Base-by-base conservation (phyloP, 64 coral and sea anemone species). In the Porites lutea region DNA sequence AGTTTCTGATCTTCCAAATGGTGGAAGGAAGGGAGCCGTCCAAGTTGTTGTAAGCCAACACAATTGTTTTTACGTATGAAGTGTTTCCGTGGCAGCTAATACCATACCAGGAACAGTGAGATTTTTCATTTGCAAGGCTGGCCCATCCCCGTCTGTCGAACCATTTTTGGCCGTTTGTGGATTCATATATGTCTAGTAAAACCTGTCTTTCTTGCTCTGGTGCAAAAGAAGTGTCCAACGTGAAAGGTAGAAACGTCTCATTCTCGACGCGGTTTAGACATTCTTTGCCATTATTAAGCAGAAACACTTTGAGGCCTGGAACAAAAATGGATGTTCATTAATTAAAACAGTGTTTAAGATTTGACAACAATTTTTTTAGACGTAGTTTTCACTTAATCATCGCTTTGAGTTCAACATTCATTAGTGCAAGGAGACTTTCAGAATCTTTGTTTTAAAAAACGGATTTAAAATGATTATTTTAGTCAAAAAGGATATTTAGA, bases 201-300 rank as follows among this genome's bases (percentile, higher is more conserved):
- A 90, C 88, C 4, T 90, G 18, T 69, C 27, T 90, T 90, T 90
- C 88, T 19, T 90, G 75, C 57, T 90, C 64, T 70, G 88, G 88
- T 23, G 88, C 79, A 45, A 79, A 90, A 3, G 88, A 57, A 5
- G 59, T 58, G 23, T 90, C 76, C 5, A 79, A 27, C 0, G 74
- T 90, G 3, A 79, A 71, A 19, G 69, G 22, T 2, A 20, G 45
- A 16, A 43, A 79, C 43, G 3, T 9, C 3, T n/a, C n/a, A n/a
- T n/a, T n/a, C n/a, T 3, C 27, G 16, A 79, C 62, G 2, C 51
- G 47, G 45, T 71, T 90, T 8, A 90, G 60, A 46, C 75, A 90
- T n/a, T 90, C 88, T 50, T 70, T 23, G 4, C 88, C 88, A 51
- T 79, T 75, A 57, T 9, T 57, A 12, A 1, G 7, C 12, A 57